Base-by-base conservation (phyloP, 2,888 invertebrate species). In the Oxyscelio sp. region DNA sequence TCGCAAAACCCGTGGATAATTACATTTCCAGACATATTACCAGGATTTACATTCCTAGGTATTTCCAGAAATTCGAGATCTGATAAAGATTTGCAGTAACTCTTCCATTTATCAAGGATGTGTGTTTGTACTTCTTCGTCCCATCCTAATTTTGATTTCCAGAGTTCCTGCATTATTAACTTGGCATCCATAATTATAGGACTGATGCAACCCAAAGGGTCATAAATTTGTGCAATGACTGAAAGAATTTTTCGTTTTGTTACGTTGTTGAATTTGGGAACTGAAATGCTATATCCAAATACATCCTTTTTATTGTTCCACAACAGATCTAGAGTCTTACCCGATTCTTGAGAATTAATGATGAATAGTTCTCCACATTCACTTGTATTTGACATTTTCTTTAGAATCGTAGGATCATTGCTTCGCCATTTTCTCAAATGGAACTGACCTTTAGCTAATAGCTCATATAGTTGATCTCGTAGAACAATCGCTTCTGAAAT, bases 1-100 rank as follows among this genome's bases (percentile, higher is more conserved):
- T 89, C 88, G 11, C 82, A 68, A 40, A 90, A 90, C 0, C 86
- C 89, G 21, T 87, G 85, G 8, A 88, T 8, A 17, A 52, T 34
- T 13, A 54, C 22, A 4, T n/a, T 38, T 13, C 40, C 11, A 13
- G 40, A 40, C 40, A 40, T 11, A 40, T 40, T 40, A 40, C 40
- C 40, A 40, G 40, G 22, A n/a, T 66, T 45, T 0, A 70, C 31
- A 19, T 78, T 81, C 15, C 83, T 48, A 0, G 21, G 15, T 11
- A 86, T 74, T 21, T 22, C 24, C 15, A 83, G 40, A n/a, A 40
- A 13, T 40, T 40, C 40, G 13, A 40, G 5, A 40, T 40, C 40
- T 40, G 13, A 6, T 40, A 40, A 40, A 11, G 40, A 40, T 13
- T 40, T 13, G 22, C 24, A 22, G 6, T 17, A 22, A 52, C 52